phyloP scores from a whole-genome alignment of 2,113 vertebrate species.

The Nymphicus hollandicus region DNA sequence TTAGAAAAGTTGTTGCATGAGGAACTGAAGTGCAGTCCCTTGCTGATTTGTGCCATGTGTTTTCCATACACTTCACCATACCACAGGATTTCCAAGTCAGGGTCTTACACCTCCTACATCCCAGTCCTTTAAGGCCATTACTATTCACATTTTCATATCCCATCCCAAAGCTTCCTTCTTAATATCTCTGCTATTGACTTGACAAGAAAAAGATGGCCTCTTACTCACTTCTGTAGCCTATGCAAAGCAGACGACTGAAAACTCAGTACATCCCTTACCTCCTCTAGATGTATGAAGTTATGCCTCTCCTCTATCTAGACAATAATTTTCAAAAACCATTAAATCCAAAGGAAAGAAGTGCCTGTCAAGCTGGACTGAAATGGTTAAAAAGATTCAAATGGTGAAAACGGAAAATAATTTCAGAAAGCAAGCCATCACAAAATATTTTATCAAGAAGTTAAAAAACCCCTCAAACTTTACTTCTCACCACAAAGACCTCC shows the following conservation, averaged over 20 bases:
- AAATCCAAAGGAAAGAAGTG: background rate
- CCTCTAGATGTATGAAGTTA: rapidly evolving
- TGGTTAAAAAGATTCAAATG: background rate
- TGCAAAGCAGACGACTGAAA: background rate
- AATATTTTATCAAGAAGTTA: background rate
- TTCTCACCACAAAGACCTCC: background rate
- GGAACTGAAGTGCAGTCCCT: background rate
- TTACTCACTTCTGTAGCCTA: background rate
- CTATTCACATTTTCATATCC: background rate
- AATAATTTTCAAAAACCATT: background rate
- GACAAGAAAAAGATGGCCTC: background rate
- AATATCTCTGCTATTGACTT: background rate
- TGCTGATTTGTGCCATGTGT: background rate
- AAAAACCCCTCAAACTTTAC: background rate
- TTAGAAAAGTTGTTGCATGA: background rate
- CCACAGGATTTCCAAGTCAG: rapidly evolving
- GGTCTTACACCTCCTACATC: background rate
- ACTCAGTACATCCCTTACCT: background rate
- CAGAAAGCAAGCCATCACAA: background rate
- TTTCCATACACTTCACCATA: background rate
- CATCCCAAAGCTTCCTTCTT: background rate
- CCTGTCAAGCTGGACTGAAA: background rate
- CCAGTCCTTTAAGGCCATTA: background rate
- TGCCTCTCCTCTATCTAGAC: background rate
- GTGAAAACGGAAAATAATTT: background rate